Base-by-base conservation (phyloP, 1,140 invertebrate species). In the Doryteuthis pealeii region DNA sequence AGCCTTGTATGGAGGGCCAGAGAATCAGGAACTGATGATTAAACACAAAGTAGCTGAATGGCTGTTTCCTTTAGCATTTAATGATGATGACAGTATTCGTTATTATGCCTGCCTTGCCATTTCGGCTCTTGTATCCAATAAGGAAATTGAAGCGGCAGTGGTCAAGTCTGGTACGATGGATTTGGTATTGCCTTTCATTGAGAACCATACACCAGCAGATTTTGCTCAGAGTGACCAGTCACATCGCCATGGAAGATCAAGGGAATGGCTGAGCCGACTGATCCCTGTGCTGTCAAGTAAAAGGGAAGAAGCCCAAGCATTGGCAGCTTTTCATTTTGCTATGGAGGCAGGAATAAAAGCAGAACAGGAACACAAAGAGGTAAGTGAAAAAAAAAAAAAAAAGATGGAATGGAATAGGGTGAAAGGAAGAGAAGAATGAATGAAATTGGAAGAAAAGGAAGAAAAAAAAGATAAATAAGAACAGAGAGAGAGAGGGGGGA, bases 301-400 rank as follows among this genome's bases (percentile, higher is more conserved):
- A 85, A 90, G 97, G 72, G 95, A 97, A 84, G 97, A 99, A 87
- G 97, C 98, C 0, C 91, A 96, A 78, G 98, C 97, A 84, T 87
- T 99, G 71, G 97, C 98, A 0, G 96, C 97, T 33, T 99, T 99
- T 87, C 98, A 99, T 86, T 99, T 99, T 86, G 98, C 96, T 82
- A 98, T 99, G 96, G 98, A 99, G 88, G 97, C 98, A 2, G 95
- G 94, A 15, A 99, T 99, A 49, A 99, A 99, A 84, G 94, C 97
- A 81, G 93, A 96, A 80, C 97, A 99, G 88, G 95, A 95, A 18
- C 96, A 97, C 76, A 94, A 96, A 0, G 93, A 95, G 75, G 89
- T 91, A 82, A 76, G 77, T 72, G 31, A 15, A 10, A 40, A 40
- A 5, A 10, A 40, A 10, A 40, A 40, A 40, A 10, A 40, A n/a